These are phyloP conservation scores for Acanthis flammea DNA, from an alignment of 2,797 vertebrate species.

Conservation along the genomic window DNA sequence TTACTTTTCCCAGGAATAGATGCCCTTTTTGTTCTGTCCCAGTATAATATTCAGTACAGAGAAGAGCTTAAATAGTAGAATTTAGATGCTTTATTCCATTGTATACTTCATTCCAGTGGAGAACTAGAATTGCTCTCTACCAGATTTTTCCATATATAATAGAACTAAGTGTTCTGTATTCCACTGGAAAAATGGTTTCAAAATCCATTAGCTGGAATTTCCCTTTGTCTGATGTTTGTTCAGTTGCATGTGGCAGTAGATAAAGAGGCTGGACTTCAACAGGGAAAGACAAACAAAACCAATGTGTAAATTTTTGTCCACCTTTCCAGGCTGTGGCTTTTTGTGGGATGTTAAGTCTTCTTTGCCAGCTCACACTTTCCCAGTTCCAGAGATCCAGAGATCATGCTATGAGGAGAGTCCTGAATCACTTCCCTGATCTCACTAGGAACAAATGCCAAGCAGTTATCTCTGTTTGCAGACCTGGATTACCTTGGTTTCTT, in stretches of 20 bases:
- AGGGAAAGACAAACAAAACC: slow-evolving; percentile 6
- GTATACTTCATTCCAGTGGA: neutral
- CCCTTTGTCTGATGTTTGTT: neutral
- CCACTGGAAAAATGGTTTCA: slow-evolving; percentile 13
- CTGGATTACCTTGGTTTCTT: neutral
- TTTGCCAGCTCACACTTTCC: neutral
- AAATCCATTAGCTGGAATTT: slow-evolving; percentile 6
- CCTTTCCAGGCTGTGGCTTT: neutral
- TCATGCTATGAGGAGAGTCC: neutral
- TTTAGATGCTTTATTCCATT: neutral
- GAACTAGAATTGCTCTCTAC: neutral
- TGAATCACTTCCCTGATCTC: neutral
- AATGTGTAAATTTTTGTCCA: neutral
- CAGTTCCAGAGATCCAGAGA: neutral
- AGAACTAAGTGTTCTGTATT: neutral
- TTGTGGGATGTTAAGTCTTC: neutral
- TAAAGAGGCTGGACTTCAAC: neutral
- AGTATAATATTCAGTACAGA: neutral
- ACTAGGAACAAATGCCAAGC: neutral
- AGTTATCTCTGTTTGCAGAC: neutral
- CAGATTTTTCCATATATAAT: neutral
- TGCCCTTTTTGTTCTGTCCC: neutral
- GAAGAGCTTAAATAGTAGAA: neutral
- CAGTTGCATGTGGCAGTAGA: neutral
- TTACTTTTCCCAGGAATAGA: neutral